Evolutionary conservation across 2,113 vertebrate species (phyloP).

Genomic region (Albula goreensis): DNA sequence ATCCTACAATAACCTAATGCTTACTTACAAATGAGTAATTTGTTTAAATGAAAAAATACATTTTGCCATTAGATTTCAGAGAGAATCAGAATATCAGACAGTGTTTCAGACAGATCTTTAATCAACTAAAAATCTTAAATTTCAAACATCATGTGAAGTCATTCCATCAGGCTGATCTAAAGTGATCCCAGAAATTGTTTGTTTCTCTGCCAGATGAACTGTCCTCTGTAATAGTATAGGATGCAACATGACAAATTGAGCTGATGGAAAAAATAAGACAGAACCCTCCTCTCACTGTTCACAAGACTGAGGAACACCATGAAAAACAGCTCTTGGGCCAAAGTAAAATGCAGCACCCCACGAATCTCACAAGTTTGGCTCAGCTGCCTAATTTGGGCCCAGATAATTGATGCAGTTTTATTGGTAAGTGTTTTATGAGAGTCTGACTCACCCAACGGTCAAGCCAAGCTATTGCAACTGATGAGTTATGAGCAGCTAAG

Average conservation of each 20-base stretch:
- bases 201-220: conserved; percentile 13
- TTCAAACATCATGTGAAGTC: not conserved
- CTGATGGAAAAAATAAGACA: not conserved
- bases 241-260: conserved; percentile 19
- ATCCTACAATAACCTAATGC: no score
- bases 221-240: not conserved
- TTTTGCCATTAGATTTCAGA: no score
- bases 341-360: not conserved
- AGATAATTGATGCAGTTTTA: conserved; percentile 32
- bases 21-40: no score
- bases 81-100: no score
- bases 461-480: not conserved
- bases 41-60: no score
- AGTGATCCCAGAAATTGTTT: conserved; percentile 18
- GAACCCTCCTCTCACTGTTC: not conserved
- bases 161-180: conserved; percentile 3
- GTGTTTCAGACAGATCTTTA: not conserved
- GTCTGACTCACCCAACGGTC: not conserved
- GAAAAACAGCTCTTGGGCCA: not conserved
- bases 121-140: no score
- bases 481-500: not conserved
- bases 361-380: conserved; percentile 22
- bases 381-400: conserved; percentile 29
- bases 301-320: not conserved
- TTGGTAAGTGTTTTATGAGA: conserved; percentile 43